Percentiles rank a stretch among this genome's conserved stretches.
Conservation (phyloP, 2,888 invertebrate species). For the Drosophila borborema region DNA sequence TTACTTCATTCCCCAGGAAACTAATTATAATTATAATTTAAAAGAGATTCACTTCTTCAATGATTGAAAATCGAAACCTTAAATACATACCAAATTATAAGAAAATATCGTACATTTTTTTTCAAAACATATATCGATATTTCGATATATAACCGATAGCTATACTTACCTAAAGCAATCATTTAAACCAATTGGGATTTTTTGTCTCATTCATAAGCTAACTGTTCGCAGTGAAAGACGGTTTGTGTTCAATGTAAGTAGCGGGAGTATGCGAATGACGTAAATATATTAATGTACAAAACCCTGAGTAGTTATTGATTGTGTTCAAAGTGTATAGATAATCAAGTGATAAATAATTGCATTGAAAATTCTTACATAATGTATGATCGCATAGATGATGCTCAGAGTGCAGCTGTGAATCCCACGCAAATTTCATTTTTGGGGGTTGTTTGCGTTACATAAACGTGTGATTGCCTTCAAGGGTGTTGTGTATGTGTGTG, state of each 20-base stretch:
- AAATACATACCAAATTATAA: neutral
- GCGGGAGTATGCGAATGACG: conserved; percentile 63
- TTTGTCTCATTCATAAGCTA: conserved; percentile 68
- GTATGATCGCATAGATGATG: conserved; percentile 7
- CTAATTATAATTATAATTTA: too few relatives aligned
- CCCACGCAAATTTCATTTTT: conserved; percentile 41
- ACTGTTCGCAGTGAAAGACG: conserved; percentile 60
- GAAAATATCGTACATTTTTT: neutral
- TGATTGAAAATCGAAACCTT: neutral
- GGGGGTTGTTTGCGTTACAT: conserved; percentile 76
- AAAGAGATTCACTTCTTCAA: neutral
- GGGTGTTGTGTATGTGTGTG: conserved; percentile 28
- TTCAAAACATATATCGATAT: conserved; percentile 14
- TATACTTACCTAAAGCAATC: neutral
- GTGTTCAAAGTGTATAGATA: conserved; percentile 30
- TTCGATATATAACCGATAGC: conserved; percentile 3
- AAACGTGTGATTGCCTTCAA: conserved; percentile 57
- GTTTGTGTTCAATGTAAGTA: conserved; percentile 84
- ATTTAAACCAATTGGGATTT: conserved; percentile 42
- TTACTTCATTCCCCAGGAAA: neutral
- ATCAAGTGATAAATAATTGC: conserved; percentile 18
- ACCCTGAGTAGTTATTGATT: conserved; percentile 48
- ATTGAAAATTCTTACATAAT: conserved; percentile 33
- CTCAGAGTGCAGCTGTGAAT: conserved; percentile 13
- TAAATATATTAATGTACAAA: conserved; percentile 54